Evolutionary conservation across 1,140 invertebrate genomes (phyloP).

Genomic region (Penaeus indicus): DNA sequence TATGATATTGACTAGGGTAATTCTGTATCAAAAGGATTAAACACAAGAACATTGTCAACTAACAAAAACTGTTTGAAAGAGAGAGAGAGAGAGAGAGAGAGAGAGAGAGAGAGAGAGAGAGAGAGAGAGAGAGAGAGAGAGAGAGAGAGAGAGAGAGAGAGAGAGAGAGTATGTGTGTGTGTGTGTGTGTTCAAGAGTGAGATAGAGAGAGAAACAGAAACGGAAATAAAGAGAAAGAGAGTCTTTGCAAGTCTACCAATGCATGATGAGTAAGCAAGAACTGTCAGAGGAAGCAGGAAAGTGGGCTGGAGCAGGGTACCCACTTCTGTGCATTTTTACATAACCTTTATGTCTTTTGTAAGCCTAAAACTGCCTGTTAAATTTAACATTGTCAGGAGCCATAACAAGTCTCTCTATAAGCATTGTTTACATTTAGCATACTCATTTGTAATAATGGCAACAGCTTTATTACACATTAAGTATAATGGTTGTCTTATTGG

Average conservation of each 20-base stretch:
- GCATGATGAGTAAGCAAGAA: no score
- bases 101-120: background rate
- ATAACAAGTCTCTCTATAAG: background rate
- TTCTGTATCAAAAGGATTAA: no score
- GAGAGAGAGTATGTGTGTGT: background rate
- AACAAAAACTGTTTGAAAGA: no score
- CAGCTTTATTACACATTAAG: background rate
- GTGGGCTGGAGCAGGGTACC: no score
- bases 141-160: background rate
- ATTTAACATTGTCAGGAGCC: background rate
- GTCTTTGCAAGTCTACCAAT: no score
- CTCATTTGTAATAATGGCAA: background rate
- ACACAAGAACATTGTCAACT: no score
- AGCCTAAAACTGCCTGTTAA: background rate
- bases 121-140: slow-evolving; percentile 19
- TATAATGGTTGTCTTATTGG: background rate
- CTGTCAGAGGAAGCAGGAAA: no score
- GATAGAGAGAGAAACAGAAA: background rate
- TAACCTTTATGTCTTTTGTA: background rate
- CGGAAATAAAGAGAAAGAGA: no score
- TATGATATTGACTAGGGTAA: no score
- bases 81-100: background rate
- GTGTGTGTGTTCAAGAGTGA: no score
- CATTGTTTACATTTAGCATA: no score
- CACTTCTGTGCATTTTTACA: no score